Evolutionary conservation across 2,797 vertebrate species (phyloP), one percentile per base, ranked within the genome.

Genomic region (Acropternis orthonyx): DNA sequence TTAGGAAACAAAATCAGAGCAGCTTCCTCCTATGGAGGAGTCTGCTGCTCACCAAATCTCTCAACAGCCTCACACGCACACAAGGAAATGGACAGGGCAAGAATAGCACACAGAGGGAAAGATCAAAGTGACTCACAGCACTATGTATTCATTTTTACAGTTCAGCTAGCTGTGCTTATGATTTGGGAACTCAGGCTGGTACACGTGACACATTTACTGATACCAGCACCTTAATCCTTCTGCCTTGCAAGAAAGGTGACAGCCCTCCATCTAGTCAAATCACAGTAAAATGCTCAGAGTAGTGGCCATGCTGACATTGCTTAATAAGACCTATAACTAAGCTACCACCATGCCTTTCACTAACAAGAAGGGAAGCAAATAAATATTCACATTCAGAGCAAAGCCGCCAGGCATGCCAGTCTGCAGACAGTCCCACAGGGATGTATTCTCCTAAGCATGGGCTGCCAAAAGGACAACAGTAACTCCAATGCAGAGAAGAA

Each of bases 181-280:
- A 12, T n/a, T 74, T 5, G 3, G 71, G n/a, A 85, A 69, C 30
- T 27, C 26, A 21, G n/a, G 15, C 22, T 12, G 34, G 27, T 41
- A 61, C 13, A 37, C 0, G 0, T 1, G 9, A 82, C 37, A n/a
- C 22, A 23, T 58, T 58, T 15, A n/a, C 48, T 7, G 41, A 63
- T 21, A 88, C 5, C 69, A 51, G 39, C 37, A 63, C 44, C n/a
- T 26, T 44, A 37, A 24, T 6, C 32, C 79, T 30, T 14, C 19
- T 32, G 34, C 54, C 27, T 26, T 41, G 54, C 39, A 75, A 71
- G 28, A 34, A 61, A 61, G 61, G 55, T 37, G 82, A 43, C 68
- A 66, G 68, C 28, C 52, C 51, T 39, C 54, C 41, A 24, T 30
- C 61, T 34, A 10, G 18, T 8, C 68, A 77, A 51, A 61, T 3